A percentile compares a stretch with the other conserved stretches of the same genome.
Evolutionary conservation across 2,888 invertebrate genomes (phyloP).

Genomic region (Ichneumon xanthorius): DNA sequence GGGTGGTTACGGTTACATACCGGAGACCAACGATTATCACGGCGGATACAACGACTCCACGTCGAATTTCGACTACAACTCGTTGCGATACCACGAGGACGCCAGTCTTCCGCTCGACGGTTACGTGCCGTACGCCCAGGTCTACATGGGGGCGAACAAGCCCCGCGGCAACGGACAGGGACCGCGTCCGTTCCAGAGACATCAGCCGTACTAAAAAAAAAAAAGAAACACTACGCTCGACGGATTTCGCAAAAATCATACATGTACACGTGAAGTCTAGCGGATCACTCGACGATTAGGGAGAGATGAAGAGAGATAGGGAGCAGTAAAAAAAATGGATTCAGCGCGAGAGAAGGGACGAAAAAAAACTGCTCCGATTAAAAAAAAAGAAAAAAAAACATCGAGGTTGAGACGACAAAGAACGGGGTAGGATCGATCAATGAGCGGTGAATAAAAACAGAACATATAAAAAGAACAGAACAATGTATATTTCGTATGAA

Average conservation of each 20-base stretch:
- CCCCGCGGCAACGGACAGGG: slow-evolving; percentile 83
- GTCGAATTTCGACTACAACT: slow-evolving; percentile 82
- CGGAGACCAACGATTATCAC: slow-evolving; percentile 82
- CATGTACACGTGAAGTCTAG: slow-evolving; percentile 67
- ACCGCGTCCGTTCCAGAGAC: slow-evolving; percentile 84
- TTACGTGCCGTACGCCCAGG: slow-evolving; percentile 77
- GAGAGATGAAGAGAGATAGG: slow-evolving; percentile 34
- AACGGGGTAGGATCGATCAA: slow-evolving; percentile 8
- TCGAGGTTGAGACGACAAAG: slow-evolving; percentile 43
- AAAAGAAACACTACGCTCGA: slow-evolving; percentile 36
- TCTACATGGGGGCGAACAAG: slow-evolving; percentile 79
- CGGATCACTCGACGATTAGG: slow-evolving; percentile 52
- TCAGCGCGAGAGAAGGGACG: slow-evolving; percentile 23
- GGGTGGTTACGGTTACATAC: slow-evolving; percentile 81
- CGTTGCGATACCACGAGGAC: slow-evolving; percentile 66
- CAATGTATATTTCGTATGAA: not conserved
- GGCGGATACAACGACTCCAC: slow-evolving; percentile 84
- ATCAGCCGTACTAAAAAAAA: slow-evolving; percentile 82
- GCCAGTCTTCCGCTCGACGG: slow-evolving; percentile 80
- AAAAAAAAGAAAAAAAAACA: slow-evolving; percentile 1
- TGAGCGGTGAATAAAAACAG: not conserved
- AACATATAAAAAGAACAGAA: not conserved
- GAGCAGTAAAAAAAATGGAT: slow-evolving; percentile 15
- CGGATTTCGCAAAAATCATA: slow-evolving; percentile 65
- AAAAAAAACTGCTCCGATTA: slow-evolving; percentile 3